Conservation (phyloP, 92 coral and sea anemone species). For the Phenganax subtilis region DNA sequence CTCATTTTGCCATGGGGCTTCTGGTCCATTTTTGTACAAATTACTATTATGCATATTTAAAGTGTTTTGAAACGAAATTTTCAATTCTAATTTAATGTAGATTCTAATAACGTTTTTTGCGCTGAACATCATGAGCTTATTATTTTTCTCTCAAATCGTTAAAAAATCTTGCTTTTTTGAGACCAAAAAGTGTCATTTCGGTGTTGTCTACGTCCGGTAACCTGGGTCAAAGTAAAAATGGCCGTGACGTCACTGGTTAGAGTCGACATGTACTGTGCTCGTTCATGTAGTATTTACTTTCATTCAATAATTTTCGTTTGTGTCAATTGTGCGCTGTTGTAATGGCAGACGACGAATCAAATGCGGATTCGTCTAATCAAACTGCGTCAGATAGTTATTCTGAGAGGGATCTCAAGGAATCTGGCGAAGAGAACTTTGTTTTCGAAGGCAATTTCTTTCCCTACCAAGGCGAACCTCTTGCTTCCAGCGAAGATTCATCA, state of each 20-base stretch:
- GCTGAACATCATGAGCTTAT: not conserved
- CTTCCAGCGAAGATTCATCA: not conserved
- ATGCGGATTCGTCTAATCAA: too few species aligned
- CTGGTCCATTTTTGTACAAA: too few species aligned
- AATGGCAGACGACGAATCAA: too few species aligned
- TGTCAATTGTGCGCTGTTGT: too few species aligned
- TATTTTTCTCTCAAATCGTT: not conserved
- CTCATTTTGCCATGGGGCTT: too few species aligned
- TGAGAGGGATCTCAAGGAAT: too few species aligned
- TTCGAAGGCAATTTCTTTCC: constrained; percentile 4
- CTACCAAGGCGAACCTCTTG: not conserved
- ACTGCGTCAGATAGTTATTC: too few species aligned
- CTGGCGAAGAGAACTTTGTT: not conserved
- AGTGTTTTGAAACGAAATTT: constrained; percentile 8
- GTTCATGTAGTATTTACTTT: too few species aligned
- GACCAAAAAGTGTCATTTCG: not conserved
- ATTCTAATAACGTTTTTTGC: not conserved
- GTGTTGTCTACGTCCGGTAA: not conserved
- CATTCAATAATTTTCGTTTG: too few species aligned
- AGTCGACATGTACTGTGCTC: not conserved
- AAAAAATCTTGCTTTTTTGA: not conserved
- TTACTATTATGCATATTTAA: not conserved
- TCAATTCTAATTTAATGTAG: not conserved
- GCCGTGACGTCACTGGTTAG: constrained; percentile 22
- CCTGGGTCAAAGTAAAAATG: not conserved